Evolutionary conservation across 1,140 invertebrate genomes (phyloP), one percentile per base, ranked within the genome.

Genomic region (Caenorhabditis remanei): DNA sequence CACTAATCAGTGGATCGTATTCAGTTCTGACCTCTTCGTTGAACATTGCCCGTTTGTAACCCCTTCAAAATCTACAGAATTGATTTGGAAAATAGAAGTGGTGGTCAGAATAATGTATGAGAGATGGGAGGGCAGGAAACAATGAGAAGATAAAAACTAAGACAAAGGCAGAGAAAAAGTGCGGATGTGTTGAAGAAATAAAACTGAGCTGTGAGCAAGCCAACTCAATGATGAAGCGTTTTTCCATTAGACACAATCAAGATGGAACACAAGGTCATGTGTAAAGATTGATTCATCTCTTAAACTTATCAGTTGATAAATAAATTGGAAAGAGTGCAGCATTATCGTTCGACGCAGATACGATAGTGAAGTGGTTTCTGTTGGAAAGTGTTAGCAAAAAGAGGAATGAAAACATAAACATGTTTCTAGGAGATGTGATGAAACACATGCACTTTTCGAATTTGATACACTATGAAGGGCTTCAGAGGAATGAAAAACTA

Each of bases 1-100:
- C 71, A 50, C 71, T 79, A 40, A 79, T 79, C 8, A 79, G n/a
- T 3, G 71, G 71, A 32, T 79, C 71, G n/a, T 79, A 79, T 2
- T 16, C 50, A 11, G 7, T 13, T 4, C 71, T 48, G 46, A 7
- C 13, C 46, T 48, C 46, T 14, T 79, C 71, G 6, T 13, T 40
- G n/a, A 79, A 79, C 71, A 79, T 79, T 4, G 2, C 21, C 43
- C 16, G 19, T 19, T 24, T 21, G 7, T 53, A 21, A 24, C 46
- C n/a, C 46, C 19, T 46, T 53, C 11, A 13, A 71, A 65, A 40
- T 19, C 7, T 16, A 79, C 46, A 50, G 8, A 53, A 50, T 79
- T 79, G 46, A 50, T 79, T 79, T 5, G 46, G 13, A 8, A 50
- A 79, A 79, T 1, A 43, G 41, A 19, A 24, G n/a, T 13, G 21